Conservation (phyloP, 2,888 invertebrate species). For the Polyploca ridens region DNA sequence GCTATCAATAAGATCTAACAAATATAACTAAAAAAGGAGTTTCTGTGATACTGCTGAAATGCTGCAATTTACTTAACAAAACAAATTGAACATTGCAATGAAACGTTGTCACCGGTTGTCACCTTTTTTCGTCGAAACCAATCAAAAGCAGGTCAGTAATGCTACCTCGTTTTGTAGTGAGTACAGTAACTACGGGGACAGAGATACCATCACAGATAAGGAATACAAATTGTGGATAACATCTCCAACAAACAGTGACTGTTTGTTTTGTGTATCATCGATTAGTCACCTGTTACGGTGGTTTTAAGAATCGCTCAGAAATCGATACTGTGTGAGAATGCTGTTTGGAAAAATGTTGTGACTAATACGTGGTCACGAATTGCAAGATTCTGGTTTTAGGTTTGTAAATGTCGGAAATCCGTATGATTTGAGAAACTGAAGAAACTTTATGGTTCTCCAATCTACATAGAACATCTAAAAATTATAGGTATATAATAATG, state of each 20-base stretch:
- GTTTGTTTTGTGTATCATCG: not conserved
- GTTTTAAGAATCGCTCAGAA: not conserved
- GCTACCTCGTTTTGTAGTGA: not conserved
- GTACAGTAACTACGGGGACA: not conserved
- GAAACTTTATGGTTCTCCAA: too few relatives aligned
- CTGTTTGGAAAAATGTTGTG: not conserved
- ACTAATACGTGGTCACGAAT: not conserved
- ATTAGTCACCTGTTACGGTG: conserved; percentile 7
- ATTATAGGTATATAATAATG: too few relatives aligned
- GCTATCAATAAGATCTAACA: too few relatives aligned
- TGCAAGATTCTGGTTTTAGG: not conserved
- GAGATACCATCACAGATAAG: not conserved
- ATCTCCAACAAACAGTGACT: not conserved
- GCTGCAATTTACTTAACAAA: too few relatives aligned
- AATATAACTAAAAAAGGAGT: too few relatives aligned
- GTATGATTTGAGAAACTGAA: too few relatives aligned
- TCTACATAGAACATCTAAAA: too few relatives aligned
- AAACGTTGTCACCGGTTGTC: too few relatives aligned
- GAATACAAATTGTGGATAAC: conserved; percentile 1
- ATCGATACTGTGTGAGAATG: conserved; percentile 3
- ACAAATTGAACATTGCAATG: too few relatives aligned
- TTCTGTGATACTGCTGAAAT: too few relatives aligned
- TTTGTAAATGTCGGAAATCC: not conserved
- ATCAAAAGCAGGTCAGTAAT: not conserved
- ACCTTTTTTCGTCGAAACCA: too few relatives aligned